Base-by-base conservation (phyloP, 2,113 vertebrate genomes). In the Mystacornis crossleyi region DNA sequence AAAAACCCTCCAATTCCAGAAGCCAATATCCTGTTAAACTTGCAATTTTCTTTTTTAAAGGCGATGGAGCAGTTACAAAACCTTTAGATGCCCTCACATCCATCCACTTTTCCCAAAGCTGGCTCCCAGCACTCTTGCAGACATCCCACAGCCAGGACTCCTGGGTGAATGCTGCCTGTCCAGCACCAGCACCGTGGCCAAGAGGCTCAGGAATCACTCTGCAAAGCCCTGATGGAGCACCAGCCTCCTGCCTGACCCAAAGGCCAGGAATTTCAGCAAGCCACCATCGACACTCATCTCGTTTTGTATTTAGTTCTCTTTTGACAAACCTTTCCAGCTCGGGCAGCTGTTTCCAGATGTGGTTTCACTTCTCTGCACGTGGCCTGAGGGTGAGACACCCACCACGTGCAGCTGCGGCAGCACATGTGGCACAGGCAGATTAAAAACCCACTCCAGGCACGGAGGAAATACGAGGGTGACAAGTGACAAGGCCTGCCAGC, bases 141-240 rank as follows among this genome's bases (percentile, higher is more conserved):
- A 36, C 34, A 5, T 6, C 18, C 20, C 4, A 1, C 25, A 66
- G 0, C 6, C 42, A 67, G 66, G 57, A 54, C 34, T 36, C 14
- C 9, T 3, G 2, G 0, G 0, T 2, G 13, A 62, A 9, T 0
- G 0, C 2, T 14, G 20, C 43, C 28, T 33, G 69, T 1, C 29
- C 84, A 72, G 62, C 53, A 42, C 8, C 40, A 47, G 36, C 0
- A 14, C 43, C 9, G 38, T 0, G 4, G 20, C 48, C 61, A 20
- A 4, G 26, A 38, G 36, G 17, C 26, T 15, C 40, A n/a, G 54
- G 19, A 45, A 42, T 8, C 1, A 0, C 43, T 12, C 53, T 57
- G 70, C 12, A 3, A 20, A 51, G 45, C 18, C 29, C 53, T 11
- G 19, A 20, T 4, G 12, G 31, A 78, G 42, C 64, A n/a, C 17